Conservation (phyloP, 2,888 invertebrate species). For the Cephus spinipes region DNA sequence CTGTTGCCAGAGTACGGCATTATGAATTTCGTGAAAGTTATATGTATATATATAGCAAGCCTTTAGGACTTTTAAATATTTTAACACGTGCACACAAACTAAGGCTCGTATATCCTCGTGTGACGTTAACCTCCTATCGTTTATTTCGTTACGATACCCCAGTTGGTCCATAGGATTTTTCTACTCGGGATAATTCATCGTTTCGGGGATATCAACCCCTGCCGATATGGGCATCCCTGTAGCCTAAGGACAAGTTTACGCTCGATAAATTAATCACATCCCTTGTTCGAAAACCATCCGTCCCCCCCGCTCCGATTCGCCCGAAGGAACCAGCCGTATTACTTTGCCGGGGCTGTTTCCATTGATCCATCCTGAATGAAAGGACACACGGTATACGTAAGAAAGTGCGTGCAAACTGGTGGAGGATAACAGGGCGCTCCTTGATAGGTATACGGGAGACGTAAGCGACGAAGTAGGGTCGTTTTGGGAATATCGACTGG, state of each 20-base stretch:
- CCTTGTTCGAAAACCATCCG: conserved; percentile 5
- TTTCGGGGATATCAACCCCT: not conserved
- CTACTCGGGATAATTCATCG: not conserved
- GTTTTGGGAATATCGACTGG: not conserved
- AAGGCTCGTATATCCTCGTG: not conserved
- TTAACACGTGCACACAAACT: not conserved
- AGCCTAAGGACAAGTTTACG: conserved; percentile 19
- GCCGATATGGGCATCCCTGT: not conserved
- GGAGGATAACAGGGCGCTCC: not conserved
- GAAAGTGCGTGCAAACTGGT: not conserved
- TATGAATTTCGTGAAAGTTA: not conserved
- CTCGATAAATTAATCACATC: conserved; percentile 58
- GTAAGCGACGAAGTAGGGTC: not conserved
- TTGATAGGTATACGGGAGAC: not conserved
- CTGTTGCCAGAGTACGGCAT: not conserved
- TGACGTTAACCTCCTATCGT: not conserved
- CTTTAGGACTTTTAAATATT: not conserved
- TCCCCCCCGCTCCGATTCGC: conserved; percentile 26
- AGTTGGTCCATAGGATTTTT: not conserved
- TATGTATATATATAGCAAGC: not conserved
- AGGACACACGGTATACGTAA: not conserved
- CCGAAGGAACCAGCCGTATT: conserved; percentile 7
- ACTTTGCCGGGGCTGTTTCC: not conserved
- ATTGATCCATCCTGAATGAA: not conserved
- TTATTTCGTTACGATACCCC: not conserved